phyloP scores from a whole-genome alignment of 2,797 vertebrate species.

The Acanthurus leucopareius region DNA sequence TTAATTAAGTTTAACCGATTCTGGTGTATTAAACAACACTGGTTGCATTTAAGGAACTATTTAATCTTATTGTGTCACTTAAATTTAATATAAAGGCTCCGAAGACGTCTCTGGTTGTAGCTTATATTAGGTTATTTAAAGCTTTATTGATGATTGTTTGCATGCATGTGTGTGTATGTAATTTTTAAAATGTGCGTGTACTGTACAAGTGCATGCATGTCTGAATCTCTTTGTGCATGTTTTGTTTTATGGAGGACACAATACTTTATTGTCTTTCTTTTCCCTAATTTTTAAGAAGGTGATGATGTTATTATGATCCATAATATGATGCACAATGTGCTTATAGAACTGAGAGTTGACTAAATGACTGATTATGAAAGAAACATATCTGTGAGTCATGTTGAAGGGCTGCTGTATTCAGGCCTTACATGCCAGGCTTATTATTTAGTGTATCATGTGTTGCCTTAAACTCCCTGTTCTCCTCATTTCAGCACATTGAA shows the following conservation, averaged over 20 bases:
- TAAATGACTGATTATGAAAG: constrained; percentile 56
- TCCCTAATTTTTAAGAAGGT: constrained; percentile 18
- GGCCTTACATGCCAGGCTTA: constrained; percentile 62
- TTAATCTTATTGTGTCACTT: not conserved
- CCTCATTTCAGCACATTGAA: constrained; percentile 73
- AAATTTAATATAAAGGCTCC: not conserved
- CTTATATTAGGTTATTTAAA: not conserved
- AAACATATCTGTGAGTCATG: constrained; percentile 43
- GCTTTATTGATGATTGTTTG: not conserved
- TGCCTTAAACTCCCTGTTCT: constrained; percentile 66
- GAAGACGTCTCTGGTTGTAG: constrained; percentile 6
- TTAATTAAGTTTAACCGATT: constrained; percentile 49
- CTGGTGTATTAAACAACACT: constrained; percentile 21
- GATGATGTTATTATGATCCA: constrained; percentile 38
- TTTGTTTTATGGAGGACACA: constrained; percentile 21
- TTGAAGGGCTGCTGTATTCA: constrained; percentile 61
- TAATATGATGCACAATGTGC: constrained; percentile 38
- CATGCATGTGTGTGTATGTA: not conserved
- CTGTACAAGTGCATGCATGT: not conserved
- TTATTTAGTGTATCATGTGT: constrained; percentile 72
- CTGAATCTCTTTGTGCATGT: constrained; percentile 43
- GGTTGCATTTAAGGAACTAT: constrained; percentile 4
- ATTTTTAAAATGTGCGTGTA: not conserved
- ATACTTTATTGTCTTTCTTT: constrained; percentile 16
- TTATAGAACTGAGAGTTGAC: constrained; percentile 36